Evolutionary conservation across 2,888 invertebrate species (phyloP), one percentile per base, ranked within the genome.

Genomic region (Spodoptera exigua): DNA sequence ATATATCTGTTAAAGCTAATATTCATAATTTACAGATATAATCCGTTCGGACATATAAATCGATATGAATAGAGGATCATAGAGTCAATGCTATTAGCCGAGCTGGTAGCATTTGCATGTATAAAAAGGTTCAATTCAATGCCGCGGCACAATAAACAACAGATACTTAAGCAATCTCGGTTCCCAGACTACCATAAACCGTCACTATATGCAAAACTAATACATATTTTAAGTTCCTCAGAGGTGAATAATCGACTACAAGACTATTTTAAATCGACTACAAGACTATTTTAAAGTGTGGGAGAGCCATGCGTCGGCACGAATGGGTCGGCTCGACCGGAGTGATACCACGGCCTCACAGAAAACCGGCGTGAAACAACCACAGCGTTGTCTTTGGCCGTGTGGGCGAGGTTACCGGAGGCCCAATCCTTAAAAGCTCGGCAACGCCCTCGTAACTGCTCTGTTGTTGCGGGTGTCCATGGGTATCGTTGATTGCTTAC

Each of bases 221-320:
- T 78, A 72, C 70, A 78, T 74, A 74, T 78, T 76, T 78, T 67
- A 74, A 72, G 67, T 75, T 60, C 37, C 61, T 63, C 58, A 47
- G 61, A 74, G 61, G 68, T 77, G 69, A 70, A 69, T 67, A 70
- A 65, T 64, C 57, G 61, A 45, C 59, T 64, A 55, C 54, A 51
- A 52, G 62, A 27, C 27, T 27, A 9, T n/a, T n/a, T n/a, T n/a
- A n/a, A n/a, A n/a, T n/a, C n/a, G n/a, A n/a, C 37, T 16, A 39
- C 37, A 61, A 45, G 35, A 70, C 40, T 52, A 58, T 52, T 49
- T 59, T n/a, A n/a, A n/a, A n/a, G n/a, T n/a, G n/a, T n/a, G n/a
- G n/a, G n/a, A n/a, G n/a, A n/a, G n/a, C n/a, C n/a, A n/a, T n/a
- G n/a, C n/a, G n/a, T n/a, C n/a, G n/a, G n/a, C n/a, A n/a, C n/a